A percentile compares a stretch with the other conserved stretches of the same genome.
phyloP scores from a whole-genome alignment of 2,888 invertebrate species.

The Timema cristinae region DNA sequence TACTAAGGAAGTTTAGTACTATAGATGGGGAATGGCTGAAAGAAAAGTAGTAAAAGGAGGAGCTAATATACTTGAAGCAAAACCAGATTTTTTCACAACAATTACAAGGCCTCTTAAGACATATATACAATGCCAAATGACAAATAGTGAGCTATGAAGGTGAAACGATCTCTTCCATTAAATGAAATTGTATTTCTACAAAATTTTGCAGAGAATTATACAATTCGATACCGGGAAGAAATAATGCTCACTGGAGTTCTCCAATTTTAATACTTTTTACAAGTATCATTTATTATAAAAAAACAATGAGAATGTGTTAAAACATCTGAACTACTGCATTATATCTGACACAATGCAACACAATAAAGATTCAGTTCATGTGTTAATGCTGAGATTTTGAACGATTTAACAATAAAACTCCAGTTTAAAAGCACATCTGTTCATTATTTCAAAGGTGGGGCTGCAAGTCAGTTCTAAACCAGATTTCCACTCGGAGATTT shows the following conservation, averaged over 20 bases:
- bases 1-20: background rate
- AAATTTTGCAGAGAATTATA: background rate
- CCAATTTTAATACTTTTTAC: slow-evolving; percentile 5
- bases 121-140: background rate
- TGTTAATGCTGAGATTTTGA: no score
- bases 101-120: slow-evolving; percentile 6
- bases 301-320: background rate
- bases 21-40: background rate
- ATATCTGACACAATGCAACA: slow-evolving; percentile 3
- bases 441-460: slow-evolving; percentile 3
- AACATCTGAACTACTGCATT: background rate
- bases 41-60: background rate
- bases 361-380: background rate
- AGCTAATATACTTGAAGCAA: slow-evolving; percentile 1
- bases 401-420: background rate
- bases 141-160: background rate
- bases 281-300: background rate
- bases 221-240: background rate
- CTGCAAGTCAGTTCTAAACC: slow-evolving; percentile 12
- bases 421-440: background rate
- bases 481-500: background rate
- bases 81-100: background rate
- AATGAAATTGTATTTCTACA: background rate
- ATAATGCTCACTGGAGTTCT: slow-evolving; percentile 6
- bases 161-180: background rate